Percentiles rank a stretch among this genome's conserved stretches.
phyloP scores from a whole-genome alignment of 2,888 invertebrate species.

The Lasioglossum leucozonium region DNA sequence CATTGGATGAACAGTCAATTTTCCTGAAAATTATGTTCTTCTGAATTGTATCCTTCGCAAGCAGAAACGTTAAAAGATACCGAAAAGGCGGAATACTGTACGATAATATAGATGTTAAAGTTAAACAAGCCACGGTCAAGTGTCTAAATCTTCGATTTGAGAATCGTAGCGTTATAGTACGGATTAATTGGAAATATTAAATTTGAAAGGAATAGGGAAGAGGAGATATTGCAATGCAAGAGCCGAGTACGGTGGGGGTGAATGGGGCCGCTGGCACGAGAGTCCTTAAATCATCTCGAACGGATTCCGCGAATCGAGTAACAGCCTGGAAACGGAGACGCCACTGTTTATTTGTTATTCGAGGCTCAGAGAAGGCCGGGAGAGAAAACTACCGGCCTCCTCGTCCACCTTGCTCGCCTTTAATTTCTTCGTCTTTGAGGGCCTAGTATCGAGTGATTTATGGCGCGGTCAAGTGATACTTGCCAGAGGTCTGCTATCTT shows the following conservation, averaged over 20 bases:
- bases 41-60: not conserved
- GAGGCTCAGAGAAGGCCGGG: conserved; percentile 34
- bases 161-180: not conserved
- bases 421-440: conserved; percentile 62
- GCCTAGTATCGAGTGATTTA: conserved; percentile 74
- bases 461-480: conserved; percentile 68
- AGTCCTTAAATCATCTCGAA: conserved; percentile 39
- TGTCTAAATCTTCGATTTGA: not conserved
- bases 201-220: not conserved
- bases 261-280: not conserved
- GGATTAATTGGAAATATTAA: not conserved
- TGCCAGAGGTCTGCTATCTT: conserved; percentile 58
- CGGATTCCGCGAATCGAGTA: conserved; percentile 51
- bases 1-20: not conserved
- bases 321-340: conserved; percentile 40
- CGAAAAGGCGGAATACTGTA: not conserved
- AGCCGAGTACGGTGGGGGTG: not conserved
- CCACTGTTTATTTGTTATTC: conserved; percentile 68
- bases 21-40: not conserved
- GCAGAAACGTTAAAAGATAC: not conserved
- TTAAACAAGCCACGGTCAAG: not conserved
- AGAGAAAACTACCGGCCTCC: conserved; percentile 34
- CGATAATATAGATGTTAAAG: not conserved
- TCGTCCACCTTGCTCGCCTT: conserved; percentile 55
- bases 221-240: not conserved